Conservation (phyloP, 2,888 invertebrate genomes). For the Pogonocherus hispidulus region DNA sequence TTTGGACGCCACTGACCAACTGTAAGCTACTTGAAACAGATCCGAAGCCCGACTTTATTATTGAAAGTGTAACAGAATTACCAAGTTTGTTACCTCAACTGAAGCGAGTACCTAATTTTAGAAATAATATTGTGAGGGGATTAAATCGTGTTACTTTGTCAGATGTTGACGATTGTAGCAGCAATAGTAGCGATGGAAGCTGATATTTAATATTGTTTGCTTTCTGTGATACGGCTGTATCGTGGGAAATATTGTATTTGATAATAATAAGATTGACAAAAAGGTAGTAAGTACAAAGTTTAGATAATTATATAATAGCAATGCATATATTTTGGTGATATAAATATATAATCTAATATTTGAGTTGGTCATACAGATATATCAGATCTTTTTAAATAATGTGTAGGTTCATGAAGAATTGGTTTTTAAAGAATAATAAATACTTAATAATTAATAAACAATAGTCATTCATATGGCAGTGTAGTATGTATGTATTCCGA, state of each 20-base stretch:
- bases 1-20: conserved; percentile 81
- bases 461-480: no score
- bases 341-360: not conserved
- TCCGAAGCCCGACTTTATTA: conserved; percentile 76
- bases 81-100: conserved; percentile 72
- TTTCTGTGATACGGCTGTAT: not conserved
- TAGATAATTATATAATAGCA: not conserved
- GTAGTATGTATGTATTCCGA: no score
- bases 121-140: conserved; percentile 15
- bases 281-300: not conserved
- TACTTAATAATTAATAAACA: no score
- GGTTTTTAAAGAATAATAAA: no score
- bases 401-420: no score
- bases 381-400: no score
- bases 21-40: conserved; percentile 62
- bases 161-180: conserved; percentile 67
- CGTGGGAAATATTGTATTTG: conserved; percentile 13
- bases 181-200: conserved; percentile 71
- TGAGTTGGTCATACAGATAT: no score
- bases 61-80: conserved; percentile 77
- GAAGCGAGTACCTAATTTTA: conserved; percentile 46
- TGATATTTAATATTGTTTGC: conserved; percentile 46
- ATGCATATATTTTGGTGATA: not conserved
- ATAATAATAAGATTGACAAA: not conserved
- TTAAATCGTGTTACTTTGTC: conserved; percentile 53